Percentiles rank a stretch among this genome's conserved stretches.
phyloP scores from a whole-genome alignment of 1,140 invertebrate genomes.

The Zelostemma sp. region DNA sequence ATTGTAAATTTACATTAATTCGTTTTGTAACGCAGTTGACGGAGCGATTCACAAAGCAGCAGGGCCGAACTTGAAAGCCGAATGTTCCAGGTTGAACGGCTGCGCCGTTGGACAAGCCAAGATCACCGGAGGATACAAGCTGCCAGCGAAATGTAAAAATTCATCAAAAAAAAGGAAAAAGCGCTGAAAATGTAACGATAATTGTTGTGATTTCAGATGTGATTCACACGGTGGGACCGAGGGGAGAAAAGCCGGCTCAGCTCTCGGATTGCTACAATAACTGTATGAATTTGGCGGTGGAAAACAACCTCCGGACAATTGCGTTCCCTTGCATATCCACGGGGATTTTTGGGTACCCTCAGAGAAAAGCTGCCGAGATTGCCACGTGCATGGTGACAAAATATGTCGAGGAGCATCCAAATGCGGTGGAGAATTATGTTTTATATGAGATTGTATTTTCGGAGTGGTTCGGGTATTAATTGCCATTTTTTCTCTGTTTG shows the following conservation, averaged over 20 bases:
- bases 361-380: slow-evolving; percentile 80
- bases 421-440: slow-evolving; percentile 59
- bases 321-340: slow-evolving; percentile 91
- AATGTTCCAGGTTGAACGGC: slow-evolving; percentile 80
- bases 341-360: slow-evolving; percentile 88
- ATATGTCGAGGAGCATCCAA: slow-evolving; percentile 76
- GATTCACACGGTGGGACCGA: slow-evolving; percentile 87
- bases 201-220: slow-evolving; percentile 72
- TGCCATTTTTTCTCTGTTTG: slow-evolving; percentile 12
- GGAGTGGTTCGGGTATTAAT: neutral
- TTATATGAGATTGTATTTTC: slow-evolving; percentile 3
- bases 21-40: too few relatives aligned
- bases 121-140: slow-evolving; percentile 82
- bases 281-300: slow-evolving; percentile 73
- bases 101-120: slow-evolving; percentile 85
- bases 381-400: slow-evolving; percentile 77
- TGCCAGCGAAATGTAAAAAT: slow-evolving; percentile 81
- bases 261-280: slow-evolving; percentile 80
- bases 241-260: slow-evolving; percentile 76
- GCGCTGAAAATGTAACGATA: neutral
- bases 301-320: slow-evolving; percentile 77
- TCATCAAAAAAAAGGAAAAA: slow-evolving; percentile 1
- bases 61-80: slow-evolving; percentile 75
- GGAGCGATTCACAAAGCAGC: slow-evolving; percentile 87
- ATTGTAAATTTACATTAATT: slow-evolving; percentile 1